phyloP scores from a whole-genome alignment of 2,797 vertebrate genomes.

The Loris lydekkerianus region DNA sequence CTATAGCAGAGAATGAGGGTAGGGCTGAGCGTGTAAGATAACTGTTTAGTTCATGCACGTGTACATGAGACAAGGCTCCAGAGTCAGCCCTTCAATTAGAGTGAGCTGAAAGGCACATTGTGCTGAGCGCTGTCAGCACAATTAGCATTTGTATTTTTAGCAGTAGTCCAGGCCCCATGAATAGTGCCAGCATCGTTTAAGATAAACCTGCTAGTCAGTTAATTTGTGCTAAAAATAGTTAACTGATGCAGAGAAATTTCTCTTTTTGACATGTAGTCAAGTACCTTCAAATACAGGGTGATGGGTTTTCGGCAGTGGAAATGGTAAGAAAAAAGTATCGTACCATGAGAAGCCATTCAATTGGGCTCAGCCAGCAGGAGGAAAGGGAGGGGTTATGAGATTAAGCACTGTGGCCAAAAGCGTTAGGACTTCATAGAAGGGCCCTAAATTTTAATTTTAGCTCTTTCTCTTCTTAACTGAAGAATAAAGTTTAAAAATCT shows the following conservation, averaged over 20 bases:
- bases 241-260: constrained; percentile 66
- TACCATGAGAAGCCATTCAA: not conserved
- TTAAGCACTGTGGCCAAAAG: not conserved
- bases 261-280: constrained; percentile 71
- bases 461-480: not conserved
- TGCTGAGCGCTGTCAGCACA: constrained; percentile 36
- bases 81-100: constrained; percentile 56
- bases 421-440: not conserved
- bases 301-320: constrained; percentile 23
- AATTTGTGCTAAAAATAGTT: constrained; percentile 81
- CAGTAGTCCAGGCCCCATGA: not conserved
- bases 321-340: not conserved
- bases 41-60: constrained; percentile 10
- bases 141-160: constrained; percentile 61
- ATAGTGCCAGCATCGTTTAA: constrained; percentile 62
- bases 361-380: not conserved
- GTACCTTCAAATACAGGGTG: constrained; percentile 41
- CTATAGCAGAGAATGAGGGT: not conserved
- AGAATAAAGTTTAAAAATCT: not conserved
- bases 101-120: not conserved
- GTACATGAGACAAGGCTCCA: not conserved
- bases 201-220: constrained; percentile 67
- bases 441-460: not conserved
- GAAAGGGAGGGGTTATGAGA: not conserved
- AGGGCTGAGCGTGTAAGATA: not conserved